A percentile compares a stretch with the other conserved stretches of the same genome.
phyloP scores from a whole-genome alignment of 2,888 invertebrate genomes.

The Sarcophaga variegata region DNA sequence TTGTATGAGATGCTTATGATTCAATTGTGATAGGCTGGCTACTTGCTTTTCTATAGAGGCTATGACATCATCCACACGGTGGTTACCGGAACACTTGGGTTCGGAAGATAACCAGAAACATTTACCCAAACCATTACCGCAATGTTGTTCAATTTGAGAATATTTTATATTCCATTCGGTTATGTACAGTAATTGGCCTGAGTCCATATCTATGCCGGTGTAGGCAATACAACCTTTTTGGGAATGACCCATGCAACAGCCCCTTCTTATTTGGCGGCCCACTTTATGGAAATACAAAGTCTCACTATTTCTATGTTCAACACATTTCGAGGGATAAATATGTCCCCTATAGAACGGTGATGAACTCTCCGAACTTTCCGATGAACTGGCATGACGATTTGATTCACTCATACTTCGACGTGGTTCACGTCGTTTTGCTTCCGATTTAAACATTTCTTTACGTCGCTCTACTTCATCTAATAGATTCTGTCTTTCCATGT shows the following conservation, averaged over 20 bases:
- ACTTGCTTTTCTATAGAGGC: conserved; percentile 89
- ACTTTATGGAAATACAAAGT: conserved; percentile 84
- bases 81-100: conserved; percentile 78
- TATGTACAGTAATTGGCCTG: conserved; percentile 88
- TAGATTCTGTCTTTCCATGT: conserved; percentile 87
- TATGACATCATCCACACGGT: conserved; percentile 80
- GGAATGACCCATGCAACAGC: conserved; percentile 90
- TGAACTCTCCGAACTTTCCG: conserved; percentile 83
- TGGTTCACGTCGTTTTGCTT: conserved; percentile 84
- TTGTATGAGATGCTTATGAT: conserved; percentile 88
- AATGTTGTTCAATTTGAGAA: conserved; percentile 80
- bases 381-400: conserved; percentile 82
- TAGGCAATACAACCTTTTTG: conserved; percentile 88
- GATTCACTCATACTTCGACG: conserved; percentile 83
- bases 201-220: conserved; percentile 88
- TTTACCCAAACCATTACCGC: conserved; percentile 75
- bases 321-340: conserved; percentile 78
- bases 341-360: conserved; percentile 81
- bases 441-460: conserved; percentile 89
- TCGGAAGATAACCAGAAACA: conserved; percentile 78
- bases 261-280: conserved; percentile 87
- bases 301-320: conserved; percentile 84
- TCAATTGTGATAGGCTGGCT: conserved; percentile 86
- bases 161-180: conserved; percentile 88
- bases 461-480: conserved; percentile 89